Base-by-base conservation (phyloP, 2,888 invertebrate species). In the Himalopsyche tibetana region DNA sequence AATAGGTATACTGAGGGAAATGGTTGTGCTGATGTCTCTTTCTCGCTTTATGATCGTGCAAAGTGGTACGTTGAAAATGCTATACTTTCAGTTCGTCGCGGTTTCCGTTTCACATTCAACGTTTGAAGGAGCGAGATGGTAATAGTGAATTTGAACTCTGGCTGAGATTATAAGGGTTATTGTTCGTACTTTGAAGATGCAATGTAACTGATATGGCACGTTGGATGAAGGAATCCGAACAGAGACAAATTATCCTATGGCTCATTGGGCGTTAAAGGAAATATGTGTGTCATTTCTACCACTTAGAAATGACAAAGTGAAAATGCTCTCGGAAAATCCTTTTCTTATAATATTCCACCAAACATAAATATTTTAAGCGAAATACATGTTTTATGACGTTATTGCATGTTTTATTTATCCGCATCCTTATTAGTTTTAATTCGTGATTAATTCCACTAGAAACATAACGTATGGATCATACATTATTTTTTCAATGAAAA, bases 191-290 rank as follows among this genome's bases (percentile, higher is more conserved):
- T 51, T 15, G 17, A 56, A 86, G 86, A 86, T 86, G 86, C 86
- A 86, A 81, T 84, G 86, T 56, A 55, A 82, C 84, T 84, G 86
- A 86, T 86, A 86, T 38, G 82, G 82, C 84, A 86, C 86, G 86
- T 82, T 42, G 69, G 83, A 28, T 80, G 55, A 38, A 9, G 51
- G 42, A 40, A 63, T 81, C 80, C 38, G 55, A 51, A 84, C 80
- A 63, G 63, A 63, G 63, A 63, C 63, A 63, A 63, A 63, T 63
- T 63, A 19, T 19, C 8, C 63, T 15, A 63, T 63, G 63, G 63
- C 28, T 63, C 63, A 63, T 63, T 63, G 63, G 63, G 63, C 63
- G 63, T 28, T 28, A 19, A 19, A 63, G 63, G 63, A 63, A 63
- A 63, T 63, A 63, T 63, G 63, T 19, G n/a, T 63, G n/a, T 63